phyloP scores from a whole-genome alignment of 2,888 invertebrate species.

The Phorcus lineatus region DNA sequence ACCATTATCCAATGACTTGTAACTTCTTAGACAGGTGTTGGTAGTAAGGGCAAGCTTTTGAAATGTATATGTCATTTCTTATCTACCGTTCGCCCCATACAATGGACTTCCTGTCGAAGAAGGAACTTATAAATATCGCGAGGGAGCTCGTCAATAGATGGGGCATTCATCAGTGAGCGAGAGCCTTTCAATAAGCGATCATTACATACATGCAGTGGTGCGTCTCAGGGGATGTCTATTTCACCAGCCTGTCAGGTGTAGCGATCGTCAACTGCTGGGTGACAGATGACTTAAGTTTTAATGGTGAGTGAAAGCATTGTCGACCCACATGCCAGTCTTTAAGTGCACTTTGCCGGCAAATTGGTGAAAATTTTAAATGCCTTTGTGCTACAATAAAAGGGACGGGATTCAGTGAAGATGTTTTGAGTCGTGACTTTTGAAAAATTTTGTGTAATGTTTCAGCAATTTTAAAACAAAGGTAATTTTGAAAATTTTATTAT shows the following conservation, averaged over 20 bases:
- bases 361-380: slow-evolving; percentile 15
- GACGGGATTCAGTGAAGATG: no score
- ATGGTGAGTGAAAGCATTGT: slow-evolving; percentile 20
- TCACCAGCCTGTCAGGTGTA: slow-evolving; percentile 4
- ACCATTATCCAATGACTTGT: slow-evolving; percentile 4
- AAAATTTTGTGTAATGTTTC: no score
- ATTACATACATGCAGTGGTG: background rate
- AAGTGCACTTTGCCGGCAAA: background rate
- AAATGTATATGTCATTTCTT: slow-evolving; percentile 27
- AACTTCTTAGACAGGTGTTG: slow-evolving; percentile 9
- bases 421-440: no score
- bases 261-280: background rate
- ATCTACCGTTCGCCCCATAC: slow-evolving; percentile 13
- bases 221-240: background rate
- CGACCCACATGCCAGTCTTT: background rate
- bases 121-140: slow-evolving; percentile 10
- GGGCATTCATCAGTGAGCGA: background rate
- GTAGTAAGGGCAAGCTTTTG: background rate
- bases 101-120: slow-evolving; percentile 23
- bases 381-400: background rate
- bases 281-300: slow-evolving; percentile 23
- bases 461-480: no score
- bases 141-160: slow-evolving; percentile 5
- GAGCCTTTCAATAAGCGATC: slow-evolving; percentile 15
- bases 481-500: no score